Evolutionary conservation across 2,888 invertebrate species (phyloP).

Genomic region (Scaptomyza tumidula): DNA sequence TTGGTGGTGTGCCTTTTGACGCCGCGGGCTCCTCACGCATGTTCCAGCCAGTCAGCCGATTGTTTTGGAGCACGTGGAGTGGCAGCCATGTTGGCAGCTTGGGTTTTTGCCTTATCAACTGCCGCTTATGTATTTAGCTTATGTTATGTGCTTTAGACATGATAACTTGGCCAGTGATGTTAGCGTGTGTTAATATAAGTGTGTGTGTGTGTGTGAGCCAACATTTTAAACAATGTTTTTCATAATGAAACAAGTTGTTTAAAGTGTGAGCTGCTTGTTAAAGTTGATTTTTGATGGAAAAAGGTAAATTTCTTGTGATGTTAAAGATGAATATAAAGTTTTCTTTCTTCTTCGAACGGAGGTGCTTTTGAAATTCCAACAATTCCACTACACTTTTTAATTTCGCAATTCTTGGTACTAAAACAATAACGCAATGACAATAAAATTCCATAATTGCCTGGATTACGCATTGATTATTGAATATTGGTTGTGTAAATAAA

Average conservation of each 20-base stretch:
- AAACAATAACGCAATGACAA: background rate
- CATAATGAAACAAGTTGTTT: background rate
- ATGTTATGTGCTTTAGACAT: slow-evolving; percentile 53
- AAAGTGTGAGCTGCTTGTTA: too few relatives aligned
- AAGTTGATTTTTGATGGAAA: too few relatives aligned
- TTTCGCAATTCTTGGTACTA: too few relatives aligned
- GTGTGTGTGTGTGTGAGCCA: background rate
- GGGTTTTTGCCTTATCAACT: slow-evolving; percentile 67
- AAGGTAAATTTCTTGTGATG: too few relatives aligned
- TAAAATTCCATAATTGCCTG: background rate
- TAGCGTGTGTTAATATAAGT: background rate
- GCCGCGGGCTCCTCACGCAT: slow-evolving; percentile 59
- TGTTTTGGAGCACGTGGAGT: slow-evolving; percentile 8
- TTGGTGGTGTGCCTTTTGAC: background rate
- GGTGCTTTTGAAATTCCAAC: too few relatives aligned
- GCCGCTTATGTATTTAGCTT: slow-evolving; percentile 76
- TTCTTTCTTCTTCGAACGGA: too few relatives aligned
- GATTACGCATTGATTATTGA: background rate
- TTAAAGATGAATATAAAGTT: too few relatives aligned
- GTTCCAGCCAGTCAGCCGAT: slow-evolving; percentile 39
- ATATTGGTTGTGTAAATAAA: background rate
- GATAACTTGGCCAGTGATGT: slow-evolving; percentile 13
- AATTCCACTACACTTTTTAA: too few relatives aligned
- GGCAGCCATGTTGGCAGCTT: background rate
- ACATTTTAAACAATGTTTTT: background rate